These are phyloP conservation scores for Glaucomys volans DNA, from an alignment of 2,113 vertebrate genomes.

Conservation along the genomic window DNA sequence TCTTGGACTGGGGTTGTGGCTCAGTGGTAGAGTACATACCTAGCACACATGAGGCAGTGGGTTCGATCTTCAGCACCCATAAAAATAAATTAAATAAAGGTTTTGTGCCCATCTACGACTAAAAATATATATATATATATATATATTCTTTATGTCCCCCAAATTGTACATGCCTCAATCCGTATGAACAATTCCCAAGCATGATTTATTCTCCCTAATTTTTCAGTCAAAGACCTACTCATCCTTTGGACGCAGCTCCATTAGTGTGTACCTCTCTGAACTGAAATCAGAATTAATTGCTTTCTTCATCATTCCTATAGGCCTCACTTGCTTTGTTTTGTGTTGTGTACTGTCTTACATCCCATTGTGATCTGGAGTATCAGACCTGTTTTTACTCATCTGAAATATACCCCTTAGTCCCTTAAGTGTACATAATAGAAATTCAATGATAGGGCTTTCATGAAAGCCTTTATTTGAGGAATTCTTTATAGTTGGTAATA, in stretches of 20 bases:
- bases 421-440: slow-evolving; percentile 53
- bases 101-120: no score
- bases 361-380: background rate
- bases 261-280: background rate
- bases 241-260: background rate
- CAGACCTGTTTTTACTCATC: background rate
- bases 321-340: background rate
- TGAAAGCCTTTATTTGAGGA: slow-evolving; percentile 48
- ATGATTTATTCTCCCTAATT: slow-evolving; percentile 7
- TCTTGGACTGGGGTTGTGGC: background rate
- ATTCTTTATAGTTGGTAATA: slow-evolving; percentile 31
- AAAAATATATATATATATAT: no score
- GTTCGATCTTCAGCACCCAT: no score
- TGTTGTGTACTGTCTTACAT: background rate
- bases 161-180: background rate
- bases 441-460: slow-evolving; percentile 25
- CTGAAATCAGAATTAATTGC: slow-evolving; percentile 1
- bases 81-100: no score
- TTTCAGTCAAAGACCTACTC: slow-evolving; percentile 14
- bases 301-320: background rate
- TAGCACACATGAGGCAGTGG: no score
- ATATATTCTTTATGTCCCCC: slow-evolving; percentile 13
- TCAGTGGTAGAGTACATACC: no score
- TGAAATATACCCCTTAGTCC: background rate
- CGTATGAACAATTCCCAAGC: background rate